These are phyloP conservation scores for Microcebus lehilahytsara DNA, from an alignment of 2,113 vertebrate species.

Conservation along the genomic window DNA sequence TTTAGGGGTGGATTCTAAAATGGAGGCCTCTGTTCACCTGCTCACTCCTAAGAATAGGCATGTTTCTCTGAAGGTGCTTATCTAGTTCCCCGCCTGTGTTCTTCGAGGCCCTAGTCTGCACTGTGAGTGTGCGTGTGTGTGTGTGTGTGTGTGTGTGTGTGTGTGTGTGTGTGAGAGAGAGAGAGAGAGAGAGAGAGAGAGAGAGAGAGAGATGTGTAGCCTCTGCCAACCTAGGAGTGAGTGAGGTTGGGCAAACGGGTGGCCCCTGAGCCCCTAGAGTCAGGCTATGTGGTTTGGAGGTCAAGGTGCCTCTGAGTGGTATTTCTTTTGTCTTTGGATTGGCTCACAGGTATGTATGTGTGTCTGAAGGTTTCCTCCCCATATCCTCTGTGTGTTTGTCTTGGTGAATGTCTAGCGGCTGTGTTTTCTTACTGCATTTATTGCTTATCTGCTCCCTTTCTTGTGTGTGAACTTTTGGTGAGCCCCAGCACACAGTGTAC, in stretches of 20 bases:
- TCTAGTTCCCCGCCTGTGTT: background rate
- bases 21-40: background rate
- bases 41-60: background rate
- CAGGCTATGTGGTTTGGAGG: background rate
- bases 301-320: background rate
- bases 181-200: too few relatives aligned
- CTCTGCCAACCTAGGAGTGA: background rate
- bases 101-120: background rate
- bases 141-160: fast-evolving
- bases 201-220: too few relatives aligned
- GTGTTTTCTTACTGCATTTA: background rate
- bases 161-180: too few relatives aligned
- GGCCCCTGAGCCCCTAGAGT: background rate
- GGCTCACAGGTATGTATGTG: too few relatives aligned
- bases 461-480: background rate
- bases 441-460: background rate
- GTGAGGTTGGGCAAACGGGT: background rate
- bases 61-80: background rate
- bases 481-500: background rate
- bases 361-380: background rate
- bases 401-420: background rate
- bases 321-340: background rate
- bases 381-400: background rate
- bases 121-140: background rate
- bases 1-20: background rate